Evolutionary conservation across 1,140 invertebrate species (phyloP).

Genomic region (Gryllus bimaculatus): DNA sequence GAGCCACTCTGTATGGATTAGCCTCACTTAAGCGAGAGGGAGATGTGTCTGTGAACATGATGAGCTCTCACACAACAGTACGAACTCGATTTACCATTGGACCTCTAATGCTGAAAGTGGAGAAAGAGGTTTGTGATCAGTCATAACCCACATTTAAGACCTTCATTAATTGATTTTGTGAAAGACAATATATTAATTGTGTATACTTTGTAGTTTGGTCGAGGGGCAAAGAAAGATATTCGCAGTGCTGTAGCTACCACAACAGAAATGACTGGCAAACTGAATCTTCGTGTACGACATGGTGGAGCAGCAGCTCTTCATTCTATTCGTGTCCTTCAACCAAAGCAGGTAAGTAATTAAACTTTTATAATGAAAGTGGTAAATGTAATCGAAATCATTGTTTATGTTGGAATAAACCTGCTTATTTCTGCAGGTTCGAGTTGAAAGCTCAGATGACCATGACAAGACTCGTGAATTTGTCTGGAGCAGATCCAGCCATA

Average conservation of each 20-base stretch:
- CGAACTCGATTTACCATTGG: conserved; percentile 70
- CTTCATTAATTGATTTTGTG: background rate
- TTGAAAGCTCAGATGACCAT: conserved; percentile 69
- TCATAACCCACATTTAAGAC: background rate
- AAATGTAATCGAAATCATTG: background rate
- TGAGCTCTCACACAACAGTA: conserved; percentile 66
- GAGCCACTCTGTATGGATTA: conserved; percentile 67
- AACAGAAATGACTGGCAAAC: conserved; percentile 69
- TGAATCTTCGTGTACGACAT: conserved; percentile 63
- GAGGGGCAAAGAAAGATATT: conserved; percentile 60
- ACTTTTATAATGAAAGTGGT: too few relatives aligned
- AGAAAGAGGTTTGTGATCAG: conserved; percentile 53
- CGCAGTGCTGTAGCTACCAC: conserved; percentile 76
- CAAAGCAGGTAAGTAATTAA: conserved; percentile 57
- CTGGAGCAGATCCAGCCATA: conserved; percentile 68
- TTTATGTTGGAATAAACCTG: background rate
- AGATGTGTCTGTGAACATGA: conserved; percentile 67
- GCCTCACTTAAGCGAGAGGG: conserved; percentile 63
- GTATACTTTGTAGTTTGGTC: conserved; percentile 47
- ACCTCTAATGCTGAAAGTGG: conserved; percentile 64
- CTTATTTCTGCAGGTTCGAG: conserved; percentile 51
- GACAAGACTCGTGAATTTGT: conserved; percentile 71
- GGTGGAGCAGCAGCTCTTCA: conserved; percentile 66
- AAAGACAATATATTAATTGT: background rate
- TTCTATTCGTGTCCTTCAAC: conserved; percentile 71